phyloP scores from a whole-genome alignment of 2,797 vertebrate genomes.

The Tenualosa ilisha region DNA sequence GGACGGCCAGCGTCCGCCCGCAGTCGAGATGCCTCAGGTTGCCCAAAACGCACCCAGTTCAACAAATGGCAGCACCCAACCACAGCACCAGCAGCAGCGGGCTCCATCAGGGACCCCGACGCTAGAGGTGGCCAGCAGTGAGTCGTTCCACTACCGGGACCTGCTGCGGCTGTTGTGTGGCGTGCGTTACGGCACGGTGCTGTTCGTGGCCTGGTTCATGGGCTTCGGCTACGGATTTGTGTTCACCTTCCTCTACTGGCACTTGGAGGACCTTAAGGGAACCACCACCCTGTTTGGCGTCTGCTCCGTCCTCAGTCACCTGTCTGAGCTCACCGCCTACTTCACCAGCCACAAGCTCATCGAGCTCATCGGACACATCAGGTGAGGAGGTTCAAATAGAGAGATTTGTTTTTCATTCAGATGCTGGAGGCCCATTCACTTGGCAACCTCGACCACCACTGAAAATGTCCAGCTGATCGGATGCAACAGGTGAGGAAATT shows the following conservation, averaged over 20 bases:
- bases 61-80: not conserved
- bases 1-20: constrained; percentile 25
- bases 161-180: constrained; percentile 88
- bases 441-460: no score
- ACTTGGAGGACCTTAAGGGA: constrained; percentile 91
- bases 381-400: constrained; percentile 68
- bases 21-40: constrained; percentile 42
- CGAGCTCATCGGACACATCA: constrained; percentile 93
- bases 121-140: constrained; percentile 55
- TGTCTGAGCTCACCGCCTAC: constrained; percentile 92
- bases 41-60: constrained; percentile 61
- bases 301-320: constrained; percentile 91
- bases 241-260: constrained; percentile 98
- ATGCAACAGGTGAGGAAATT: no score
- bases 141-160: constrained; percentile 40
- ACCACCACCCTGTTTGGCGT: constrained; percentile 94
- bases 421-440: no score
- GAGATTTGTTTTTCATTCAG: no score
- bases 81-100: not conserved
- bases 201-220: constrained; percentile 99
- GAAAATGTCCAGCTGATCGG: no score
- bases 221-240: constrained; percentile 97
- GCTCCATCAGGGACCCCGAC: constrained; percentile 30
- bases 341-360: constrained; percentile 98
- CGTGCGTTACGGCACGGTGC: constrained; percentile 89